phyloP scores from a whole-genome alignment of 1,140 invertebrate genomes.

The Drosophila lacteicornis region DNA sequence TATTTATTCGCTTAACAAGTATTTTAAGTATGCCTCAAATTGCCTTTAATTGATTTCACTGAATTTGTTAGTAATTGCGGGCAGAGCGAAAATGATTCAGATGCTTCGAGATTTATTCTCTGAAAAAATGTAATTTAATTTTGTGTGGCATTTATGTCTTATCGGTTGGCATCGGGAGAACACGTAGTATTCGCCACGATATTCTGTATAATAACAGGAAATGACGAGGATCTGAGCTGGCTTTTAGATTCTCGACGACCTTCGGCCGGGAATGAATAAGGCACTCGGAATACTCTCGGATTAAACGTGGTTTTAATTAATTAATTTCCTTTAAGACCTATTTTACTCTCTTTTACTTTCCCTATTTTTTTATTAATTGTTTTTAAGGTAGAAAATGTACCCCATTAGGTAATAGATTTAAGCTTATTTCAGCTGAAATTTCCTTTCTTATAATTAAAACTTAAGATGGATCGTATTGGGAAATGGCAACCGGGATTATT shows the following conservation, averaged over 20 bases:
- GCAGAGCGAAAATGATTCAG: conserved; percentile 43
- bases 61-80: conserved; percentile 25
- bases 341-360: background rate
- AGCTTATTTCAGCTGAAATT: background rate
- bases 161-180: conserved; percentile 21
- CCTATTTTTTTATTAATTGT: background rate
- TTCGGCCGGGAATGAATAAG: conserved; percentile 17
- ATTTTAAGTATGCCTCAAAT: conserved; percentile 38
- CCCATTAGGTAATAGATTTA: no score
- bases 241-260: conserved; percentile 24
- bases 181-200: conserved; percentile 11
- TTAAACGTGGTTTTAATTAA: background rate
- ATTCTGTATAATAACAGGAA: conserved; percentile 52
- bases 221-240: conserved; percentile 60
- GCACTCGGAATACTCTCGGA: background rate
- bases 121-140: conserved; percentile 29
- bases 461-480: background rate
- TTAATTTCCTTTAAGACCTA: background rate
- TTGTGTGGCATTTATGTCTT: conserved; percentile 23
- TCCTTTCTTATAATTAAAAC: background rate
- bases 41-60: conserved; percentile 58
- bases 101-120: conserved; percentile 18
- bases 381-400: background rate
- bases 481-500: background rate
- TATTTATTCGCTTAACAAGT: conserved; percentile 11